Conservation (phyloP, 2,797 vertebrate genomes). For the Phataginus tetradactyla region DNA sequence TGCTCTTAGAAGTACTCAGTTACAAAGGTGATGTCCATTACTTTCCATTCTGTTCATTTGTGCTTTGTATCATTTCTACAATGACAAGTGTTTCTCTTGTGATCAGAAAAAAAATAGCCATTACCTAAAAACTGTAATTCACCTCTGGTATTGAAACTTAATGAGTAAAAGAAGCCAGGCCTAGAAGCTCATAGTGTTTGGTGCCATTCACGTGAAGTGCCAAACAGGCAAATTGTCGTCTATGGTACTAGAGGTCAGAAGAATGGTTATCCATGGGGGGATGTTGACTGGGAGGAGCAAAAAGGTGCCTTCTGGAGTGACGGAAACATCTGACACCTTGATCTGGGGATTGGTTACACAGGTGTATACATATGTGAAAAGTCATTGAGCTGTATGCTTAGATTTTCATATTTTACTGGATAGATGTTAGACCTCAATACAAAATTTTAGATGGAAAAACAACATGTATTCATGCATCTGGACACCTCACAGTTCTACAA, state of each 20-base stretch:
- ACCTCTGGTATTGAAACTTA: background rate
- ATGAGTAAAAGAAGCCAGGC: background rate
- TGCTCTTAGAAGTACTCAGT: background rate
- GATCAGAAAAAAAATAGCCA: background rate
- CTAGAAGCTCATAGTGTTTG: background rate
- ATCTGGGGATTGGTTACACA: background rate
- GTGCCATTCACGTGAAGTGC: background rate
- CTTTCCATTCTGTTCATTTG: conserved; percentile 16
- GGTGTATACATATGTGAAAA: background rate
- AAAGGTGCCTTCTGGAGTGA: background rate
- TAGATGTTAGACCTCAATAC: background rate
- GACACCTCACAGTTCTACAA: background rate
- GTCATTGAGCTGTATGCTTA: background rate
- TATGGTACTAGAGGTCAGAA: background rate
- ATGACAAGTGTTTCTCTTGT: background rate
- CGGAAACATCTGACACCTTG: background rate
- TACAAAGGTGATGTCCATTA: background rate
- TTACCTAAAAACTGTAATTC: background rate
- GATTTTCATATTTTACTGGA: background rate
- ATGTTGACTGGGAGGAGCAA: background rate
- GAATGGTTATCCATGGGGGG: too few species aligned
- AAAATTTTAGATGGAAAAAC: background rate
- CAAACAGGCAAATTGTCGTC: background rate
- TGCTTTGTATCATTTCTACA: background rate
- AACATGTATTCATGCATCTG: background rate